Evolutionary conservation across 2,797 vertebrate genomes (phyloP), one percentile per base, ranked within the genome.

Genomic region (Coreius guichenoti): DNA sequence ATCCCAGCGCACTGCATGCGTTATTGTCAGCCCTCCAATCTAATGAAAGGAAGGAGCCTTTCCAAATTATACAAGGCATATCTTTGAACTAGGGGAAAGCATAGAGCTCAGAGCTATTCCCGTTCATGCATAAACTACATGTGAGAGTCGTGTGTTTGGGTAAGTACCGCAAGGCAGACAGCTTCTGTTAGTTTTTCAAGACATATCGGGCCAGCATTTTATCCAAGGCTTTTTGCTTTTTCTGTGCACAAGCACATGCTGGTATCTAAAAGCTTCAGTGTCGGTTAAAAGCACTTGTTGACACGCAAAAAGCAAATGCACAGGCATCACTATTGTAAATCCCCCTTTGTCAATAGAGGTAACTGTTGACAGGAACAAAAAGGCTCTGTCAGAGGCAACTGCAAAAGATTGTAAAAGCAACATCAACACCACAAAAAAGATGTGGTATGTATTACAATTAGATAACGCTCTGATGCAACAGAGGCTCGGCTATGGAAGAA

Each of bases 131-230:
- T 21, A 61, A 86, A 81, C 90, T 86, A 82, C 84, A 86, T 88
- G 74, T 83, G 89, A 54, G 74, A 88, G 88, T 73, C 86, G 88
- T 91, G 91, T 81, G 89, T 87, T 82, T 79, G 88, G 58, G 29
- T 75, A 61, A 89, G 87, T 79, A 89, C 84, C 78, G 82, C 87
- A 86, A 92, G 88, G 69, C 81, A 73, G 87, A 86, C 89, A 91
- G 90, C 88, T 86, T 80, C 92, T 93, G 93, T 92, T 94, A 92
- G 92, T 92, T 93, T 94, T 93, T 91, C 89, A 92, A 92, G 92
- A 92, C 88, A 85, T 89, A 92, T 92, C 92, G 90, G 89, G 90
- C 90, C 91, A 93, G 89, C 90, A 94, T 90, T 80, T 72, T 58
- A 73, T 86, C 88, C 90, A 75, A 91, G 86, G 86, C 88, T 36